Conservation (phyloP, 2,113 vertebrate species). For the Sceloporus tristichus region DNA sequence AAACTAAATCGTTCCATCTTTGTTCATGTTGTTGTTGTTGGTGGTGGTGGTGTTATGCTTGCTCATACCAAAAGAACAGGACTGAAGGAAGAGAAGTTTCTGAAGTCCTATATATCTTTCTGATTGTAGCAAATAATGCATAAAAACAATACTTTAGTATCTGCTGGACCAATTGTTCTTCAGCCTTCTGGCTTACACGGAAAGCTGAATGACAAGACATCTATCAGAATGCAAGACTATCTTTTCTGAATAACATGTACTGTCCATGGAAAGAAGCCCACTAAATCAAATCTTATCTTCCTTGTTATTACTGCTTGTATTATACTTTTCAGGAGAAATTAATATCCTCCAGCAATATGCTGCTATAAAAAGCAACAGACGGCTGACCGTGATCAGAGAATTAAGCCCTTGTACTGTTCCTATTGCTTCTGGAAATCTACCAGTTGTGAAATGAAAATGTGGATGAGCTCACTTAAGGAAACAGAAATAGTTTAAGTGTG, state of each 20-base stretch:
- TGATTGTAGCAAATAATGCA: neutral
- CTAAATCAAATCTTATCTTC: constrained; percentile 33
- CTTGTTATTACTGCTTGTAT: constrained; percentile 23
- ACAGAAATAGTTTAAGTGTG: constrained; percentile 19
- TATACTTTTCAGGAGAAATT: constrained; percentile 52
- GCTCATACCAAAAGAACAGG: neutral
- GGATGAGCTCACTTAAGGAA: neutral
- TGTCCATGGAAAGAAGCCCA: neutral
- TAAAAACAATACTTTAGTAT: neutral
- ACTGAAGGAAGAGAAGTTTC: neutral
- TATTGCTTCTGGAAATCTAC: constrained; percentile 45
- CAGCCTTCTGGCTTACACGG: neutral
- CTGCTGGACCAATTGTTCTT: neutral
- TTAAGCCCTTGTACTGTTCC: constrained; percentile 49
- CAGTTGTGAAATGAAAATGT: neutral
- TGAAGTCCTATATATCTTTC: neutral
- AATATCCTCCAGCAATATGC: constrained; percentile 35
- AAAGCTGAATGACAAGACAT: neutral
- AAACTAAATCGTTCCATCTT: no score
- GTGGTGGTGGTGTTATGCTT: neutral
- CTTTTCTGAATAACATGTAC: neutral
- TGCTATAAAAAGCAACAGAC: constrained; percentile 49
- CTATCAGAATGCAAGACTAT: constrained; percentile 3
- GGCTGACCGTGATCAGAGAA: constrained; percentile 5
- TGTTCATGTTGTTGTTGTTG: no score